Evolutionary conservation across 2,113 vertebrate species (phyloP).

Genomic region (Microtus oregoni): DNA sequence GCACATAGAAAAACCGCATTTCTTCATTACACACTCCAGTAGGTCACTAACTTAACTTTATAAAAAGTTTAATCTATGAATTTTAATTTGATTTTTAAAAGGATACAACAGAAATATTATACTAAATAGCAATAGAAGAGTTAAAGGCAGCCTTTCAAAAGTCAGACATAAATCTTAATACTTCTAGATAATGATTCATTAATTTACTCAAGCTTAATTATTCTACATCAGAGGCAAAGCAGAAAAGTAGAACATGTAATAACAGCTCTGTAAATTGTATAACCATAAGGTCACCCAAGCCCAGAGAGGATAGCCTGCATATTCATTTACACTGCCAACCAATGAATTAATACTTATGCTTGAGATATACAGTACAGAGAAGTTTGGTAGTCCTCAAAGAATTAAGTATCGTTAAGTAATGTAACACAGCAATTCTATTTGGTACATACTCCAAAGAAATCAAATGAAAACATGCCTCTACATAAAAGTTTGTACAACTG

Average conservation of each 20-base stretch:
- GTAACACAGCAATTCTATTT: not conserved
- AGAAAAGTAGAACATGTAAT: not conserved
- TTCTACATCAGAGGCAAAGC: not conserved
- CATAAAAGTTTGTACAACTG: not conserved
- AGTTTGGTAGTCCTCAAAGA: constrained; percentile 37
- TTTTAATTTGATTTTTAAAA: constrained; percentile 37
- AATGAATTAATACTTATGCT: not conserved
- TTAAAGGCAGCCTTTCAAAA: not conserved
- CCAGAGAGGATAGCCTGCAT: not conserved
- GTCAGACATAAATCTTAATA: constrained; percentile 11
- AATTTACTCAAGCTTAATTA: constrained; percentile 25
- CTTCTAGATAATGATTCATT: not conserved
- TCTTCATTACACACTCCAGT: constrained; percentile 25
- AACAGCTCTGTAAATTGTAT: not conserved
- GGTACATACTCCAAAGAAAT: not conserved
- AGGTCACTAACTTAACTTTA: not conserved
- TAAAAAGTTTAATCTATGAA: not conserved
- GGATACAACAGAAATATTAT: not conserved
- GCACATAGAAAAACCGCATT: not conserved
- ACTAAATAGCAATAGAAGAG: not conserved
- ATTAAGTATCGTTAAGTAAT: constrained; percentile 8
- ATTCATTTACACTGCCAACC: not conserved
- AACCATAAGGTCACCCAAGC: not conserved
- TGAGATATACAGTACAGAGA: not conserved
- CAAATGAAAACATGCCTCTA: constrained; percentile 2